phyloP scores from a whole-genome alignment of 2,113 vertebrate species.

The Poecilia latipinna region DNA sequence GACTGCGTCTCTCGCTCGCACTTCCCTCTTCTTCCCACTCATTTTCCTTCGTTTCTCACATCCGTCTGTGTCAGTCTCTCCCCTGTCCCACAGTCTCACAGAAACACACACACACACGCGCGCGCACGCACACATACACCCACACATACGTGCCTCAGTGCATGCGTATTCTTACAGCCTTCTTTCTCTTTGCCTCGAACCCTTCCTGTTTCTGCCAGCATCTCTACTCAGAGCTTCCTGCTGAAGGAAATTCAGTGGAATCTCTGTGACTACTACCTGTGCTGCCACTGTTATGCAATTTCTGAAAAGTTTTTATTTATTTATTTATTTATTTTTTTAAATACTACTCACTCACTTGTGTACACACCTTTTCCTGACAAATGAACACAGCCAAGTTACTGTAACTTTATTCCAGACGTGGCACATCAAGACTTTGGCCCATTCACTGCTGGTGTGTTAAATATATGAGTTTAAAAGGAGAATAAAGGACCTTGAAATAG shows the following conservation, averaged over 20 bases:
- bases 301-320: constrained; percentile 13
- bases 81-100: constrained; percentile 30
- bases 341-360: constrained; percentile 30
- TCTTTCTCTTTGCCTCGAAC: constrained; percentile 14
- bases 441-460: constrained; percentile 54
- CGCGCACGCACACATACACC: not conserved
- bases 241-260: constrained; percentile 43
- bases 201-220: constrained; percentile 7
- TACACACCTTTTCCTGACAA: constrained; percentile 4
- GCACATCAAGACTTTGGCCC: constrained; percentile 63
- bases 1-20: constrained; percentile 36
- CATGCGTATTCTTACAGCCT: constrained; percentile 29
- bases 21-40: constrained; percentile 45
- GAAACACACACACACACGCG: constrained; percentile 1
- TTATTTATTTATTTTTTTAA: not conserved
- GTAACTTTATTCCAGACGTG: constrained; percentile 44
- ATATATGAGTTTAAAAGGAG: constrained; percentile 47
- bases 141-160: constrained; percentile 38
- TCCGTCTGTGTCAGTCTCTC: constrained; percentile 59
- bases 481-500: not conserved
- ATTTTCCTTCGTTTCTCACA: constrained; percentile 48
- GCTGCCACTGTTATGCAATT: constrained; percentile 18
- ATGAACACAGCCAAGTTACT: constrained; percentile 10
- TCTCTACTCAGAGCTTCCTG: constrained; percentile 30
- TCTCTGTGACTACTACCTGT: constrained; percentile 25